Evolutionary conservation across 1,140 invertebrate species (phyloP).

Genomic region (Geopemphigus sp.): DNA sequence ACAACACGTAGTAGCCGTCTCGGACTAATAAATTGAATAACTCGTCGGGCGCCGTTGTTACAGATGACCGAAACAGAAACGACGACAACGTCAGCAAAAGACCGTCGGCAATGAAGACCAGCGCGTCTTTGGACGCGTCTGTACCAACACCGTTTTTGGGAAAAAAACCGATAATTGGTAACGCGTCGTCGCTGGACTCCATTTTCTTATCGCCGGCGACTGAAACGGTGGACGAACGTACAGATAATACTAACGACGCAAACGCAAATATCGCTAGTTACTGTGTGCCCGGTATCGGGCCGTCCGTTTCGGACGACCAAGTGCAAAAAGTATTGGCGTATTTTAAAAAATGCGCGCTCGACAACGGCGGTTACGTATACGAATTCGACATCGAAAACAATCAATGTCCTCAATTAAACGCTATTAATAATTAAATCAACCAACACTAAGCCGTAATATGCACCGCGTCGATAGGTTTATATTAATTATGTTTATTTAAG

Average conservation of each 20-base stretch:
- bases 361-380: conserved; percentile 26
- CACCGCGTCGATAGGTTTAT: no score
- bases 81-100: no score
- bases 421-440: background rate
- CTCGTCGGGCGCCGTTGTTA: background rate
- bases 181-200: background rate
- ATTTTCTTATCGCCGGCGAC: background rate
- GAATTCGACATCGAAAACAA: conserved; percentile 26
- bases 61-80: background rate
- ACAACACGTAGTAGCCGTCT: no score
- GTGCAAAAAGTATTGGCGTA: conserved; percentile 6
- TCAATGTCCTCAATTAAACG: conserved; percentile 9
- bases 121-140: background rate
- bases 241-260: background rate
- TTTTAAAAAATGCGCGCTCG: conserved; percentile 18
- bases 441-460: no score
- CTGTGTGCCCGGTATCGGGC: conserved; percentile 20
- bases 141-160: background rate
- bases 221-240: no score
- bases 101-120: background rate
- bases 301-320: background rate
- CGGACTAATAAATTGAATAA: no score
- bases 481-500: no score
- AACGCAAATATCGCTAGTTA: background rate
- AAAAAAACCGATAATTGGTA: background rate